Evolutionary conservation across 1,140 invertebrate species (phyloP), one percentile per base, ranked within the genome.

Genomic region (Gonioctena quinquepunctata): DNA sequence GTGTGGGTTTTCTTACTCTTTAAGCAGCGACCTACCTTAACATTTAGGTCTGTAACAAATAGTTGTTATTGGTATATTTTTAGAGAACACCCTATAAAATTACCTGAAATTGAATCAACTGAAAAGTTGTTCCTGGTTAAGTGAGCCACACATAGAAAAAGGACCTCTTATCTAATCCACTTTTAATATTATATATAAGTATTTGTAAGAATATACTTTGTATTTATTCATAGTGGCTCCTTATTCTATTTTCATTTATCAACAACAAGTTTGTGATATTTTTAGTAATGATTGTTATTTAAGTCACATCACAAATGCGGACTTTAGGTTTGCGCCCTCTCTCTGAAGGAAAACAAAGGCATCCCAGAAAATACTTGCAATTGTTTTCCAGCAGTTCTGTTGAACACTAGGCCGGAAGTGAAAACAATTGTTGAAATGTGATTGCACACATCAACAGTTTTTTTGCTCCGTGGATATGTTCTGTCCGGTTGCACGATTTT

Each of bases 231-330:
- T 70, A 70, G 77, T 80, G 79, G 80, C 78, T 83, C 80, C 77
- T 80, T 77, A 76, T 78, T 66, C 33, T 78, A 80, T 82, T 80
- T 83, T 71, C 77, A 80, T 83, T 81, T 78, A 80, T 81, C 80
- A 82, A 81, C 80, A 82, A 83, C 79, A 82, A 81, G 82, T 83
- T 83, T 82, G 81, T 82, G 81, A 82, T 82, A 82, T 82, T 82
- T 75, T 83, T 82, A 81, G 81, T 83, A 82, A 82, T 80, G 77
- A 78, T 81, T 81, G 78, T 82, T 81, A 80, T 79, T 81, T 81
- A 79, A 81, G 79, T 81, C 80, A 82, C 77, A 80, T 80, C 79
- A 81, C 77, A 72, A 77, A 66, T 66, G 78, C 77, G 77, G 76
- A 79, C 79, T 73, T 23, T 76, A 77, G 72, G 64, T 76, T 77